These are phyloP conservation scores for Cataglyphis hispanica DNA, from an alignment of 1,140 invertebrate species.

Conservation along the genomic window DNA sequence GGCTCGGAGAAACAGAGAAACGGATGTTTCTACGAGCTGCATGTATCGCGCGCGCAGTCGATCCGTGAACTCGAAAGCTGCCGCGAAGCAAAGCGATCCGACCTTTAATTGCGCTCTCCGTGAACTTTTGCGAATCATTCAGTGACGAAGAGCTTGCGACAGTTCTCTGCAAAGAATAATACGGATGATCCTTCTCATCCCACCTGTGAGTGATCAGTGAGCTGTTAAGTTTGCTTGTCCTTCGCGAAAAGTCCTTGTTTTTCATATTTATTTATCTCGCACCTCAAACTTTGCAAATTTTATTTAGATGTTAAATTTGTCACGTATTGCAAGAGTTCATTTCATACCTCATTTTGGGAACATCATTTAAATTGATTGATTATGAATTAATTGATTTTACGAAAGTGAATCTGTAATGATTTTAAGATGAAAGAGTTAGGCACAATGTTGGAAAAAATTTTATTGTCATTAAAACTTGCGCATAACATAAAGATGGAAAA, in stretches of 20 bases:
- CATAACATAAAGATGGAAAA: not conserved
- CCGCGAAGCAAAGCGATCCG: conserved; percentile 70
- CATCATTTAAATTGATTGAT: not conserved
- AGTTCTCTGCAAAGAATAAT: conserved; percentile 39
- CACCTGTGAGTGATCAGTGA: conserved; percentile 63
- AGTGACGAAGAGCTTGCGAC: conserved; percentile 66
- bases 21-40: conserved; percentile 56
- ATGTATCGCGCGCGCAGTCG: conserved; percentile 72
- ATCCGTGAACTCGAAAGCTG: conserved; percentile 78
- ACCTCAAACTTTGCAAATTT: not conserved
- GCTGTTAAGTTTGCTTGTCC: not conserved
- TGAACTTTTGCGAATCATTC: conserved; percentile 72
- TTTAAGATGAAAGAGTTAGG: not conserved
- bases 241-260: not conserved
- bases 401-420: not conserved
- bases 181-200: conserved; percentile 22
- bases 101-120: conserved; percentile 76
- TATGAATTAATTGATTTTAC: not conserved
- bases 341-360: not conserved
- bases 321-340: not conserved
- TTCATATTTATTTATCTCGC: not conserved
- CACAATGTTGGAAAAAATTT: not conserved
- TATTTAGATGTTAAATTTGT: not conserved
- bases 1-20: conserved; percentile 59
- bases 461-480: not conserved